Evolutionary conservation across 2,113 vertebrate species (phyloP).

Genomic region (Corythaixoides concolor): DNA sequence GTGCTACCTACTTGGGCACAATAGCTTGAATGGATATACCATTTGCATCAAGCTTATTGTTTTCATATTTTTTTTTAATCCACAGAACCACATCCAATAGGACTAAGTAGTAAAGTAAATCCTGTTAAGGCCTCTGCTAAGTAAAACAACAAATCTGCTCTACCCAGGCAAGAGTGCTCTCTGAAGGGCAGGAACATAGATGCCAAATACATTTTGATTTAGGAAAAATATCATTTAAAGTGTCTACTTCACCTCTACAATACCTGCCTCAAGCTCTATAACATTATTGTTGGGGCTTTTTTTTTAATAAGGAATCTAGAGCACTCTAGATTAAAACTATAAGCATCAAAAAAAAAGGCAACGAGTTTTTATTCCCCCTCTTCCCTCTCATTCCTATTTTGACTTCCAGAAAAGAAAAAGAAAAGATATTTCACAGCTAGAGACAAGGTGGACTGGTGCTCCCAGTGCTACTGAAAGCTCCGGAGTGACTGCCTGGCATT

Average conservation of each 20-base stretch:
- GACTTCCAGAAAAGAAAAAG: background rate
- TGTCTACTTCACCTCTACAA: background rate
- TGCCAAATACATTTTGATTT: background rate
- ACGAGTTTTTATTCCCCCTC: background rate
- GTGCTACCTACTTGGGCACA: constrained; percentile 24
- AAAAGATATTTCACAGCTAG: background rate
- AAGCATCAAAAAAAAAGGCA: background rate
- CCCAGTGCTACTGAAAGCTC: background rate
- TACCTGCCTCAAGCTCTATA: background rate
- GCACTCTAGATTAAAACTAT: background rate
- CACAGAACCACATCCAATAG: background rate
- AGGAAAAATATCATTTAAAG: background rate
- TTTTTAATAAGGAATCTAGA: background rate
- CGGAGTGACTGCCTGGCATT: background rate
- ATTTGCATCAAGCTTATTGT: background rate
- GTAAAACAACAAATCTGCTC: background rate
- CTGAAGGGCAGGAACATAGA: background rate
- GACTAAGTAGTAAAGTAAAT: background rate
- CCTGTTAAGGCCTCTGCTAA: background rate
- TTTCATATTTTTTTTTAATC: background rate
- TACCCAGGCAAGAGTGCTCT: background rate
- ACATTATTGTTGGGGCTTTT: background rate
- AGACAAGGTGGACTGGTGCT: background rate
- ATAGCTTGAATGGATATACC: background rate
- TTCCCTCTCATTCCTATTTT: background rate